A percentile compares a stretch with the other conserved stretches of the same genome.
Evolutionary conservation across 23 tunicate genomes (phyloP).

Genomic region (Botrylloides violaceus): DNA sequence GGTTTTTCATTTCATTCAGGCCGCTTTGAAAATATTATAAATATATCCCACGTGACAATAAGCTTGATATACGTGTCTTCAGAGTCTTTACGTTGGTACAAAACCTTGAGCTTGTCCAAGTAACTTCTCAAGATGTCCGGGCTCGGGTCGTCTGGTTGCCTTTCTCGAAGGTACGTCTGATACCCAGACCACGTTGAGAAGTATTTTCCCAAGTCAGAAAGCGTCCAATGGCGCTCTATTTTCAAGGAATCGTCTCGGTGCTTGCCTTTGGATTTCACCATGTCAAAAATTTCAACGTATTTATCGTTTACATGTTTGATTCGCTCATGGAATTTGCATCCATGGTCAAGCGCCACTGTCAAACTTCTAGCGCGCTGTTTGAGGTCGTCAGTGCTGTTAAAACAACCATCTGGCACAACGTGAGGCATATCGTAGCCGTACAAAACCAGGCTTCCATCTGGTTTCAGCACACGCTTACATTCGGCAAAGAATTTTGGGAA

Average conservation of each 20-base stretch:
- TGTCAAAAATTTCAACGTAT: constrained; percentile 26
- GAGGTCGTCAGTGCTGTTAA: neutral
- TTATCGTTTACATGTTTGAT: constrained; percentile 21
- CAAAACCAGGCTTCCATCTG: constrained; percentile 51
- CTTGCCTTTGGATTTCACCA: constrained; percentile 6
- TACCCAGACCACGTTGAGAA: constrained; percentile 47
- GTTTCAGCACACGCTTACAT: constrained; percentile 54
- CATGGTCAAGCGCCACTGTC: neutral
- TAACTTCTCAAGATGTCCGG: constrained; percentile 9
- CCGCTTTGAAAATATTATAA: neutral
- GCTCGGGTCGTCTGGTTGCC: neutral
- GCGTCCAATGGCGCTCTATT: constrained; percentile 2
- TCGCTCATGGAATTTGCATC: constrained; percentile 11
- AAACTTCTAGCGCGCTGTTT: neutral
- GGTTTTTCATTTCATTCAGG: too few species aligned
- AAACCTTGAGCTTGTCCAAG: constrained; percentile 8
- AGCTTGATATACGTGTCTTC: neutral
- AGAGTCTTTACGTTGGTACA: neutral
- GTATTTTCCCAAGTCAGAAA: constrained; percentile 3
- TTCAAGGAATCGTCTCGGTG: constrained; percentile 4
- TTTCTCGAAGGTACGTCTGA: constrained; percentile 21
- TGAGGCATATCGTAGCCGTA: constrained; percentile 63
- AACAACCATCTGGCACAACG: neutral
- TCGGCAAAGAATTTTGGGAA: constrained; percentile 43
- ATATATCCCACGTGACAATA: neutral